These are phyloP conservation scores for Andrena flavipes DNA, from an alignment of 2,888 invertebrate species.

Conservation along the genomic window DNA sequence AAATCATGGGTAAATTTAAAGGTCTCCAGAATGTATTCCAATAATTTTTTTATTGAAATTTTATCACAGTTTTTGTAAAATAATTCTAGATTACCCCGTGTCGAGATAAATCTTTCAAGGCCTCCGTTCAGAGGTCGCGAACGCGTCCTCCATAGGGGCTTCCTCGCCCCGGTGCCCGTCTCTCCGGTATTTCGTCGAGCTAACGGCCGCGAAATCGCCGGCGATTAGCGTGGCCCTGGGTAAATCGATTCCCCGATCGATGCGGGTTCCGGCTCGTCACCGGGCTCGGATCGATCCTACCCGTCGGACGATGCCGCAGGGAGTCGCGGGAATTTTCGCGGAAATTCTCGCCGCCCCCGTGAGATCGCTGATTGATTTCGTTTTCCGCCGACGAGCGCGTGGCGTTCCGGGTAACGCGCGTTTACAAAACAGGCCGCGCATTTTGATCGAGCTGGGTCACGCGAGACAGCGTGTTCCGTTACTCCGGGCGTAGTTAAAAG, in stretches of 20 bases:
- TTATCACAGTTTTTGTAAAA: too few species aligned
- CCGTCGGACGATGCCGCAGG: slow-evolving; percentile 1
- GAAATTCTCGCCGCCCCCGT: slow-evolving; percentile 14
- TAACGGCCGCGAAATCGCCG: slow-evolving; percentile 60
- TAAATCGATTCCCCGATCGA: background rate
- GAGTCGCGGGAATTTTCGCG: slow-evolving; percentile 24
- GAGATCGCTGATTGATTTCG: slow-evolving; percentile 21
- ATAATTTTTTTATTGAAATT: too few species aligned
- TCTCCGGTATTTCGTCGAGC: slow-evolving; percentile 49
- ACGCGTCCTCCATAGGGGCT: slow-evolving; percentile 29
- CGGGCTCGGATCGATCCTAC: slow-evolving; percentile 6
- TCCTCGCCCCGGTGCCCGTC: slow-evolving; percentile 13
- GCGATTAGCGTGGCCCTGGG: slow-evolving; percentile 40
- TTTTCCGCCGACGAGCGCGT: slow-evolving; percentile 15
- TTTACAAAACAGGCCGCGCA: slow-evolving; percentile 26
- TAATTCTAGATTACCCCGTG: too few species aligned
- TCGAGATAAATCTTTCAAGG: background rate
- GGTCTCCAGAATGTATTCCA: too few species aligned
- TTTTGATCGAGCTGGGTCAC: background rate
- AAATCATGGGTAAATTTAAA: too few species aligned
- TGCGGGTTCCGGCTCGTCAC: background rate
- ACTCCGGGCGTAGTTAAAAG: slow-evolving; percentile 12
- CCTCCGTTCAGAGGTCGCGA: slow-evolving; percentile 1
- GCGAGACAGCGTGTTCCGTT: background rate
- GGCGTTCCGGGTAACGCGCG: slow-evolving; percentile 1